Conservation (phyloP, 2,888 invertebrate species). For the Pedicia rivosa region DNA sequence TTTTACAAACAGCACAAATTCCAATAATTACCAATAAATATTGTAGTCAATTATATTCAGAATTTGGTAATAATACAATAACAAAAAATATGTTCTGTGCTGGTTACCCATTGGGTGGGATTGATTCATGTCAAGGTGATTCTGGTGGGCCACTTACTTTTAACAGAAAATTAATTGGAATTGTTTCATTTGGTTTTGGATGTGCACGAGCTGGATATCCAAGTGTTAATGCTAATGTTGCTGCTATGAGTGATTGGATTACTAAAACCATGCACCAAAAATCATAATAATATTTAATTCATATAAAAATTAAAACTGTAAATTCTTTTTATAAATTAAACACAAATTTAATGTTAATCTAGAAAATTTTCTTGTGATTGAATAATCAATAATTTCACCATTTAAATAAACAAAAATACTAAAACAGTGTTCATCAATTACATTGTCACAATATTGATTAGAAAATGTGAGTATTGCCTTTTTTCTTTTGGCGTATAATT, state of each 20-base stretch:
- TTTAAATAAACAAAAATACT: too few relatives aligned
- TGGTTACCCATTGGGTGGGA: constrained; percentile 9
- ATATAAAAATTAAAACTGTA: too few relatives aligned
- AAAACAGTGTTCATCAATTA: too few relatives aligned
- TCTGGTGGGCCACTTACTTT: constrained; percentile 12
- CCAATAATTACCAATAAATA: constrained; percentile 28
- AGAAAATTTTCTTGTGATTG: too few relatives aligned
- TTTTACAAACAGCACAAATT: constrained; percentile 30
- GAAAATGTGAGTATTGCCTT: too few relatives aligned
- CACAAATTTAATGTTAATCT: too few relatives aligned
- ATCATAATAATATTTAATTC: too few relatives aligned
- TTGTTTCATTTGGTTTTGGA: constrained; percentile 13
- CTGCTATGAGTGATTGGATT: constrained; percentile 29
- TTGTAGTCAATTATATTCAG: constrained; percentile 22
- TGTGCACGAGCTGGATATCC: constrained; percentile 11
- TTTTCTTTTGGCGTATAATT: too few relatives aligned
- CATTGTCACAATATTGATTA: too few relatives aligned
- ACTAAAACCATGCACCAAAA: background rate
- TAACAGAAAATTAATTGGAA: constrained; percentile 9
- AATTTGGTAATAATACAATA: constrained; percentile 9
- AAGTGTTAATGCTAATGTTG: constrained; percentile 14
- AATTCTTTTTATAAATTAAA: too few relatives aligned
- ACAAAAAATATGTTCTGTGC: constrained; percentile 12
- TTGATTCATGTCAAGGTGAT: constrained; percentile 13
- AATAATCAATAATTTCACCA: too few relatives aligned